These are phyloP conservation scores for Pandemis corylana DNA, from an alignment of 2,888 invertebrate genomes.

Conservation along the genomic window DNA sequence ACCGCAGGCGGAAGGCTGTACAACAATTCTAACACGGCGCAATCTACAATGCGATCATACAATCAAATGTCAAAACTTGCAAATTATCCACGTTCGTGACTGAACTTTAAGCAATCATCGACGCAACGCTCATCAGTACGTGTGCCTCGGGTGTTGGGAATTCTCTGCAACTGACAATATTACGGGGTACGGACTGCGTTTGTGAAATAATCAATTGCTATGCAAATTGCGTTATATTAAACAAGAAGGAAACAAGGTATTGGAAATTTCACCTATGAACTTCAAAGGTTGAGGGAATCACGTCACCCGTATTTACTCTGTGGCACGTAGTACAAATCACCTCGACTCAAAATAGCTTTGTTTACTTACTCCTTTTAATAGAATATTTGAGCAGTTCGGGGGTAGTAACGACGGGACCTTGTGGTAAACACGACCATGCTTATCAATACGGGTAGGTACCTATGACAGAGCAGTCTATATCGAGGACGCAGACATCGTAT, in stretches of 20 bases:
- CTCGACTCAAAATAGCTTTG: neutral
- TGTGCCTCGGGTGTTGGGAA: slow-evolving; percentile 51
- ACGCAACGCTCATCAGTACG: slow-evolving; percentile 67
- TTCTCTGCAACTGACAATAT: slow-evolving; percentile 36
- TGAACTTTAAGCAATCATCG: slow-evolving; percentile 74
- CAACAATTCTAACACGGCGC: slow-evolving; percentile 37
- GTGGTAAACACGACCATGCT: neutral
- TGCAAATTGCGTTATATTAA: slow-evolving; percentile 40
- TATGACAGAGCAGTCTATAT: neutral
- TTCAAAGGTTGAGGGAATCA: slow-evolving; percentile 19
- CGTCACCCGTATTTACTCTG: neutral
- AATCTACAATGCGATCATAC: slow-evolving; percentile 49
- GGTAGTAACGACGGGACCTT: neutral
- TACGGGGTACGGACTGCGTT: slow-evolving; percentile 33
- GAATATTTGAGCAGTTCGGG: neutral
- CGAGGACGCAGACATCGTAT: too few species aligned
- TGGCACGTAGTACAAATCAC: neutral
- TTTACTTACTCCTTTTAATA: neutral
- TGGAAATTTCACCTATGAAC: slow-evolving; percentile 37
- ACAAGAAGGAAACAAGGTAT: slow-evolving; percentile 35
- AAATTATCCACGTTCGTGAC: slow-evolving; percentile 78
- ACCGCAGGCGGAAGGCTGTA: slow-evolving; percentile 40
- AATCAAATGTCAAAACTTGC: slow-evolving; percentile 76
- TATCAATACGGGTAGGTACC: neutral
- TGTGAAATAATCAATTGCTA: slow-evolving; percentile 40